A percentile compares a stretch with the other conserved stretches of the same genome.
Conservation (phyloP, 1,140 invertebrate genomes). For the Drosophila subpulchrella region DNA sequence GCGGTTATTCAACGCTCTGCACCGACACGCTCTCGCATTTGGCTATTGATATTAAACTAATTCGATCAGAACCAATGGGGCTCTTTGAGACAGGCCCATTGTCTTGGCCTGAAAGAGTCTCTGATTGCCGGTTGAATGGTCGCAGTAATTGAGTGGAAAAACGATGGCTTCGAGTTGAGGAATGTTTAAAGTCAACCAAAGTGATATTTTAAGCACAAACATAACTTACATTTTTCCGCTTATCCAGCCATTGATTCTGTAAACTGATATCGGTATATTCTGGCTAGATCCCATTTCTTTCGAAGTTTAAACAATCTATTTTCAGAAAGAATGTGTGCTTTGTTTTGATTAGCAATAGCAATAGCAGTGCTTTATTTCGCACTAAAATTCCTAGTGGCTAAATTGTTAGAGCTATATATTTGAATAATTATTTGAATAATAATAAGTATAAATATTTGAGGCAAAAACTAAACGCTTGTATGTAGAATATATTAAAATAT, state of each 20-base stretch:
- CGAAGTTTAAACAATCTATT: neutral
- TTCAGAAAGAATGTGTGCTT: neutral
- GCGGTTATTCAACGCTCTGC: slow-evolving; percentile 59
- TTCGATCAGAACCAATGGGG: slow-evolving; percentile 20
- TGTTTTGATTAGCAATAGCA: neutral
- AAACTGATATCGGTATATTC: slow-evolving; percentile 3
- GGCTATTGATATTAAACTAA: slow-evolving; percentile 17
- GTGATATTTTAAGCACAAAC: neutral
- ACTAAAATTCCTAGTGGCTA: neutral
- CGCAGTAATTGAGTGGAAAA: slow-evolving; percentile 1
- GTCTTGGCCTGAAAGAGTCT: slow-evolving; percentile 23
- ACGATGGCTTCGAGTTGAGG: neutral
- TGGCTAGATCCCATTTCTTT: neutral
- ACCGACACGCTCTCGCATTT: slow-evolving; percentile 4
- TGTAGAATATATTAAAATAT: neutral
- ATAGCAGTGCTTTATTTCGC: neutral
- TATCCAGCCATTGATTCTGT: neutral
- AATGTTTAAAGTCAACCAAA: neutral
- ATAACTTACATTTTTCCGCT: neutral
- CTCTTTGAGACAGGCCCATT: slow-evolving; percentile 18
- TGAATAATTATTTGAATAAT: too few relatives aligned
- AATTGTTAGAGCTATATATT: neutral
- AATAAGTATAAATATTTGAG: neutral
- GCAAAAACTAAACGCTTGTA: neutral
- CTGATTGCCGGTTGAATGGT: slow-evolving; percentile 12